Base-by-base conservation (phyloP, 2,888 invertebrate genomes). In the Dasysyrphus albostriatus region DNA sequence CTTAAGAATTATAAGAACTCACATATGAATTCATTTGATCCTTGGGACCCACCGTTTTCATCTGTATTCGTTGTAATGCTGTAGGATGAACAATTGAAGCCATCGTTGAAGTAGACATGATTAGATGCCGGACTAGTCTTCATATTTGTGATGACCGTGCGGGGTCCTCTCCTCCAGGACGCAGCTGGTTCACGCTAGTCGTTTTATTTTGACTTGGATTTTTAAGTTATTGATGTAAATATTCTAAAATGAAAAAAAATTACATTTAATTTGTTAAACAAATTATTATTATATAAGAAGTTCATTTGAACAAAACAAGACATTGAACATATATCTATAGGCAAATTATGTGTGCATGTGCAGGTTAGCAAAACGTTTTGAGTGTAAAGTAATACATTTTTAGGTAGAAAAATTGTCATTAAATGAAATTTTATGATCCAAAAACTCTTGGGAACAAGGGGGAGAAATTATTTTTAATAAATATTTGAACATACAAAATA, bases 11-110 rank as follows among this genome's bases (percentile, higher is more conserved):
- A 65, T 65, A 73, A 34, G 72, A 83, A 91, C 93, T 92, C 90
- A 93, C 93, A 90, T 89, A 93, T 93, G 88, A 93, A 92, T 88
- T 95, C 94, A 89, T 94, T 94, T 89, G 95, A 95, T 88, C 95
- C 95, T 90, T 93, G 93, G 69, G 93, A 92, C 76, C 93, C 93
- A 70, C 91, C 92, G 85, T 93, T 92, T 39, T 90, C 91, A 77
- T 92, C 93, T 58, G 89, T 88, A 78, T 91, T 90, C 19, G 90
- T 90, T 67, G 90, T 91, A 29, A 92, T 92, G 88, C 91, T 92
- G 63, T 92, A 91, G 34, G 92, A 90, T 59, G 93, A 93, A 87
- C 92, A 92, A 88, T 92, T 92, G 63, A 93, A 90, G 61, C 91
- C 92, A 85, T 92, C 92, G 85, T 92, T 92, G 67, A 92, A 90